Conservation (phyloP, 2,113 vertebrate species). For the Seriola quinqueradiata region DNA sequence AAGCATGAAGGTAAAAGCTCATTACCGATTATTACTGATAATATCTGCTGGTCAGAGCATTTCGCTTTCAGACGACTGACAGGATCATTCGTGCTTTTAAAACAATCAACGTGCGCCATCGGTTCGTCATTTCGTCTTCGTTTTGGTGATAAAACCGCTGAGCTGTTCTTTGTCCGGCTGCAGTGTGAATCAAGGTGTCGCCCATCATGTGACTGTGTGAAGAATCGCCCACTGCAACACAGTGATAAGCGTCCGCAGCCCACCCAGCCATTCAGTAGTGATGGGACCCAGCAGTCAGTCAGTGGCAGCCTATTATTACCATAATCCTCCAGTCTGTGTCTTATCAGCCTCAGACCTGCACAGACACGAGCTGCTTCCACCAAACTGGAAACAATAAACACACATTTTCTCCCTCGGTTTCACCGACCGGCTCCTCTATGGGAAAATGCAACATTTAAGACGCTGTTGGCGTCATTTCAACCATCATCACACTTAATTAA, state of each 20-base stretch:
- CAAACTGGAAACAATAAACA: slow-evolving; percentile 28
- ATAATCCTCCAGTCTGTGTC: slow-evolving; percentile 58
- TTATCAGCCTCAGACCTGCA: slow-evolving; percentile 60
- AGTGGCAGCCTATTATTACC: slow-evolving; percentile 61
- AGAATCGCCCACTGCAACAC: slow-evolving; percentile 67
- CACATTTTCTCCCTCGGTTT: neutral
- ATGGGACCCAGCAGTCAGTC: slow-evolving; percentile 42
- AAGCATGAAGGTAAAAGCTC: neutral
- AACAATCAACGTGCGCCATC: neutral
- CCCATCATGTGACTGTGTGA: slow-evolving; percentile 58
- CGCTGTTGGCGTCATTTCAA: neutral
- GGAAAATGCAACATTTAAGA: slow-evolving; percentile 24
- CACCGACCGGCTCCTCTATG: slow-evolving; percentile 4
- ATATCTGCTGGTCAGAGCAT: neutral
- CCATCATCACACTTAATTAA: slow-evolving; percentile 16
- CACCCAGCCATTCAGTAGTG: slow-evolving; percentile 26
- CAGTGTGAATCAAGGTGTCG: slow-evolving; percentile 55
- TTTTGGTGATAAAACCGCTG: slow-evolving; percentile 56
- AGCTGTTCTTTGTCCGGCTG: slow-evolving; percentile 41
- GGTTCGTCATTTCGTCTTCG: neutral
- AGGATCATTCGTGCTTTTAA: slow-evolving; percentile 1
- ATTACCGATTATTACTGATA: slow-evolving; percentile 7
- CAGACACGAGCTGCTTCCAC: slow-evolving; percentile 30
- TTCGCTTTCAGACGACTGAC: neutral
- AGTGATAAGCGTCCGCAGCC: slow-evolving; percentile 71